These are phyloP conservation scores for Apeira syringaria DNA, from an alignment of 2,888 invertebrate species.

Conservation along the genomic window DNA sequence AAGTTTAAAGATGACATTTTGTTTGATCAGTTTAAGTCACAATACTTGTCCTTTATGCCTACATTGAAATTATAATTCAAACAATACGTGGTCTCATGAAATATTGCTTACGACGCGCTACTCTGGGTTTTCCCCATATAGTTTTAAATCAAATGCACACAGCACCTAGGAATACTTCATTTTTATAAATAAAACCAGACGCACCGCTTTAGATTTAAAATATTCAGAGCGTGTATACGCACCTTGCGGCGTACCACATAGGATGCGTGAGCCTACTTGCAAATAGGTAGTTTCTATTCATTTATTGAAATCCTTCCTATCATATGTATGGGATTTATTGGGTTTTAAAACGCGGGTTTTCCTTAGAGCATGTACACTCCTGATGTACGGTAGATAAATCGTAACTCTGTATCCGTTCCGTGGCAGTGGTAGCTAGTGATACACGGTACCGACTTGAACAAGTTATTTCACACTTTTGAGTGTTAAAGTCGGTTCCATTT, in stretches of 20 bases:
- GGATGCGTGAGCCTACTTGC: slow-evolving; percentile 50
- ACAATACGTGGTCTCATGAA: no score
- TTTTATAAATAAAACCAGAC: slow-evolving; percentile 12
- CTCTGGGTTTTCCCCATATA: slow-evolving; percentile 7
- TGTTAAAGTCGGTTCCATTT: no score
- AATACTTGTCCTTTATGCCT: no score
- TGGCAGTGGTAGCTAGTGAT: neutral
- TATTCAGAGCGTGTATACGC: slow-evolving; percentile 57
- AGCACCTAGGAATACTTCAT: slow-evolving; percentile 14
- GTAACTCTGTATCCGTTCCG: neutral
- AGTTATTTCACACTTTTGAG: no score
- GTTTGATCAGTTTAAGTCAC: no score
- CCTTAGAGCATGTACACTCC: slow-evolving; percentile 18
- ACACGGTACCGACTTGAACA: no score
- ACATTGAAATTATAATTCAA: no score
- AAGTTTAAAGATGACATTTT: no score
- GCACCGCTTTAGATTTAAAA: slow-evolving; percentile 33
- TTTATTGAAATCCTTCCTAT: slow-evolving; percentile 48
- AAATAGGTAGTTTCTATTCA: slow-evolving; percentile 50
- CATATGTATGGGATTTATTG: slow-evolving; percentile 28
- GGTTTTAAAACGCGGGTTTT: slow-evolving; percentile 25
- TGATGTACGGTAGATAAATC: neutral
- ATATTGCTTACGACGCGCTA: neutral
- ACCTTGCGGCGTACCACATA: slow-evolving; percentile 45
- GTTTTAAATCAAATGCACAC: slow-evolving; percentile 7